Evolutionary conservation across 2,113 vertebrate genomes (phyloP), one percentile per base, ranked within the genome.

Genomic region (Peromyscus maniculatus): DNA sequence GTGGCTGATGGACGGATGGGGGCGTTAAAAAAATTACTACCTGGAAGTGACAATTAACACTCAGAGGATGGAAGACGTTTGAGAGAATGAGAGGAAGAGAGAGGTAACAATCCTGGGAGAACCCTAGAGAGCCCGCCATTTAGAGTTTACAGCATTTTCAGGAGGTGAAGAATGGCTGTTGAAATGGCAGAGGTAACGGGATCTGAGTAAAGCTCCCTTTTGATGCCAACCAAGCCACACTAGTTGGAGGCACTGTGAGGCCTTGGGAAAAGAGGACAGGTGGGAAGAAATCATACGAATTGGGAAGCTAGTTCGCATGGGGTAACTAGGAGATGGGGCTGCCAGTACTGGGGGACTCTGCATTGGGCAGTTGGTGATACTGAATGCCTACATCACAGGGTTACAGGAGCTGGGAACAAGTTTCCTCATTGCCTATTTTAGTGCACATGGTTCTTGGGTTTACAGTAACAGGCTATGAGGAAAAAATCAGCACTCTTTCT

Each of bases 51-150:
- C 52, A 49, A 52, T 78, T 49, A 62, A 24, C 80, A 66, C 46
- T 55, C 80, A 74, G 87, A 89, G 62, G 80, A 69, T n/a, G 7
- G 24, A 89, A 84, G 57, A n/a, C 31, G 36, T 96, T 91, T 95
- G 52, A 93, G 79, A 92, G 46, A 17, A 7, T 84, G 31, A 71
- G 88, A 79, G 24, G 31, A 36, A 33, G 39, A 82, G 7, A 31
- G 72, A 59, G 7, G 15, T 31, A 79, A 0, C 22, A 28, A 94
- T 28, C 9, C 19, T 59, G 33, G 55, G 57, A 87, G 26, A 93
- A 66, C 43, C 43, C 3, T 16, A 90, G 57, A 43, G 52, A 92
- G 59, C 8, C 39, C 69, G 92, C 79, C n/a, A 1, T 69, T 83
- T 5, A 28, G 72, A 79, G 13, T 39, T 39, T 91, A 64, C 36